Conservation (phyloP, 2,888 invertebrate species). For the Amaurobius ferox region DNA sequence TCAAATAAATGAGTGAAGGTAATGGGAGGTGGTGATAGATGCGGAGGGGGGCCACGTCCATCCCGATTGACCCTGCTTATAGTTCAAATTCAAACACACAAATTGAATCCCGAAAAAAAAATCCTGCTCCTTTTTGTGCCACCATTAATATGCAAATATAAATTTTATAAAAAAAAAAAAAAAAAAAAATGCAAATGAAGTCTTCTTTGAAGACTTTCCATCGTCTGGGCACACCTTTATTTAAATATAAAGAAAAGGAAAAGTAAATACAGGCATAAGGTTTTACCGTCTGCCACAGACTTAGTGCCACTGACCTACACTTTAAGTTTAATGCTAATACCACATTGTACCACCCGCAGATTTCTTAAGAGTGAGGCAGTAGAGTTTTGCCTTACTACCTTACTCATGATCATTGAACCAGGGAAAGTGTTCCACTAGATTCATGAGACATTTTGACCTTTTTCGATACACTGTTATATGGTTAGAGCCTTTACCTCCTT, state of each 20-base stretch:
- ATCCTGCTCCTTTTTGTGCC: too few species aligned
- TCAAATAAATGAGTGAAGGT: too few species aligned
- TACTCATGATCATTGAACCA: conserved; percentile 18
- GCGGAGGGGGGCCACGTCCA: too few species aligned
- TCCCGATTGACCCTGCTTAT: too few species aligned
- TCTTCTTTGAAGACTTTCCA: neutral
- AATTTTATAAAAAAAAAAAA: too few species aligned
- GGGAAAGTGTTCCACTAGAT: conserved; percentile 6
- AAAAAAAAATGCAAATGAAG: neutral
- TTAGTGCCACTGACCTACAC: conserved; percentile 1
- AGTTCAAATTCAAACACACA: too few species aligned
- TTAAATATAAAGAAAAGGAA: neutral
- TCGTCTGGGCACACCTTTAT: neutral
- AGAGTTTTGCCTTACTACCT: neutral
- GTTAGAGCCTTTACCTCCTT: conserved; percentile 31
- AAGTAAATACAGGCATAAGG: neutral
- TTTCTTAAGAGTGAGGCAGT: neutral
- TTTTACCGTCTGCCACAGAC: neutral
- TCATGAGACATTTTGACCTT: conserved; percentile 31
- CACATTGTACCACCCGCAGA: neutral
- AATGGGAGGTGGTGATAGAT: too few species aligned
- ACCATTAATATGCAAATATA: too few species aligned
- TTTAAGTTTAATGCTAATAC: neutral
- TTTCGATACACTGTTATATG: conserved; percentile 17
- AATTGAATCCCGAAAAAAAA: too few species aligned